Percentiles rank a stretch among this genome's conserved stretches.
These are phyloP conservation scores for Drosophila formosana DNA, from an alignment of 2,888 invertebrate genomes.

Conservation along the genomic window DNA sequence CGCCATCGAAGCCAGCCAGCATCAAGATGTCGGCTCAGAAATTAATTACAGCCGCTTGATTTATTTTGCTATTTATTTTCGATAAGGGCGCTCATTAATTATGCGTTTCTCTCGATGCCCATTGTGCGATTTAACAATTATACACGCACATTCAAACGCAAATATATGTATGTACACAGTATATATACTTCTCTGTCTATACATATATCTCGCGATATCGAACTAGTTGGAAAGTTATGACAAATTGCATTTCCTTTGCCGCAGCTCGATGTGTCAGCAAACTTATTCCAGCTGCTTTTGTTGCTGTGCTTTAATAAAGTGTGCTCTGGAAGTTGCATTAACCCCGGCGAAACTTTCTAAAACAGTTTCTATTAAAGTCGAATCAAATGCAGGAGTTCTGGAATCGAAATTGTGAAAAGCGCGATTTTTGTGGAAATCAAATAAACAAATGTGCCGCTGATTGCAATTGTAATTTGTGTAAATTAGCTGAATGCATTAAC, in stretches of 20 bases:
- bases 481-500: conserved; percentile 33
- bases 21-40: conserved; percentile 49
- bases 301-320: conserved; percentile 5
- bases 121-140: conserved; percentile 29
- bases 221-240: conserved; percentile 34
- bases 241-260: conserved; percentile 44
- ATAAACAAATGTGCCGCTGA: conserved; percentile 10
- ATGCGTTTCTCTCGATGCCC: conserved; percentile 29
- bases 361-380: no score
- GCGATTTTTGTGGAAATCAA: not conserved
- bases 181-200: not conserved
- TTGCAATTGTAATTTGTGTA: conserved; percentile 43
- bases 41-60: conserved; percentile 53
- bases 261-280: conserved; percentile 24
- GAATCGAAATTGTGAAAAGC: no score
- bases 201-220: conserved; percentile 3
- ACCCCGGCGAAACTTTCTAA: no score
- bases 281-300: conserved; percentile 16
- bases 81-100: conserved; percentile 51
- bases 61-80: conserved; percentile 49
- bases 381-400: no score
- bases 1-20: conserved; percentile 36
- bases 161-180: not conserved
- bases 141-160: conserved; percentile 3
- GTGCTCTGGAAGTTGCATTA: not conserved